Evolutionary conservation across 2,113 vertebrate species (phyloP).

Genomic region (Megalops atlanticus): DNA sequence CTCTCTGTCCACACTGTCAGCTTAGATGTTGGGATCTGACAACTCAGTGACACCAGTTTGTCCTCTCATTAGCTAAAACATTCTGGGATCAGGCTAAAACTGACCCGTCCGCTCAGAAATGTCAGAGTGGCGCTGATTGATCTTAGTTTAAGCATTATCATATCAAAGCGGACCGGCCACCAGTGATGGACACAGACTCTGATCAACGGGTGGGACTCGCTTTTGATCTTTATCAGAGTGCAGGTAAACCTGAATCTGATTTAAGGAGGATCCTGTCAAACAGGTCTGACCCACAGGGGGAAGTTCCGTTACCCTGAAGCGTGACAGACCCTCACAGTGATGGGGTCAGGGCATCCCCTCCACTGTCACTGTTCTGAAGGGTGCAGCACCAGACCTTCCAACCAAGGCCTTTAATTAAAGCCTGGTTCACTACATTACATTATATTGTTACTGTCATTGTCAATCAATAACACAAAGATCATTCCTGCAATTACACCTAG

Average conservation of each 20-base stretch:
- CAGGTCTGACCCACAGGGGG: background rate
- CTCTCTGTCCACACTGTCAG: too few species aligned
- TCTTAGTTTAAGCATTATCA: background rate
- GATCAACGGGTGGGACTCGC: background rate
- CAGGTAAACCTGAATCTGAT: background rate
- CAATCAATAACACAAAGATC: too few species aligned
- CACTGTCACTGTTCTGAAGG: too few species aligned
- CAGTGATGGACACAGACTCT: background rate
- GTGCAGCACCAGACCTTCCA: too few species aligned
- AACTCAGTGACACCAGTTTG: background rate
- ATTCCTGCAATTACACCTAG: too few species aligned
- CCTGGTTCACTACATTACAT: too few species aligned
- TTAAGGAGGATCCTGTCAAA: background rate
- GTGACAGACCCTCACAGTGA: background rate
- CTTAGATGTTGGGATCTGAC: too few species aligned
- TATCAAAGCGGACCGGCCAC: background rate
- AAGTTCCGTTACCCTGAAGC: background rate
- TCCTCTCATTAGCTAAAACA: background rate
- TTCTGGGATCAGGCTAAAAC: background rate
- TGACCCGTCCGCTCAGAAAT: background rate
- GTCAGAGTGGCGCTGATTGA: background rate
- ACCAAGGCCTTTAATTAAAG: too few species aligned
- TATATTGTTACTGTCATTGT: too few species aligned
- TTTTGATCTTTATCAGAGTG: background rate
- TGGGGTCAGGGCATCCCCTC: background rate